phyloP scores from a whole-genome alignment of 2,888 invertebrate genomes.

The Dimorphilus gyrociliatus region DNA sequence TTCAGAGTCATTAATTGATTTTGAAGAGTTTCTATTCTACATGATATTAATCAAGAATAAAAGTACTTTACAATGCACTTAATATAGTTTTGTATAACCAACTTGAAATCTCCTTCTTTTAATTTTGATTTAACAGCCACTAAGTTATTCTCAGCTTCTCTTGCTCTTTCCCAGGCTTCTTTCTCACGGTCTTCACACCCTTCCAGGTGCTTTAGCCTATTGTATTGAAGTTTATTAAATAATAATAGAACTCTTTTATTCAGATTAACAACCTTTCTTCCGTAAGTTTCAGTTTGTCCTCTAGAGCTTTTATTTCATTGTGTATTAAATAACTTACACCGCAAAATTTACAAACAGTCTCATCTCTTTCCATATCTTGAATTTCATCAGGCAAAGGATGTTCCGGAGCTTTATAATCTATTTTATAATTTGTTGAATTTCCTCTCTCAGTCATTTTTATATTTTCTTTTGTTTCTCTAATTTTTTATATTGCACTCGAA shows the following conservation, averaged over 20 bases:
- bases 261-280: slow-evolving; percentile 3
- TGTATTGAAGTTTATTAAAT: slow-evolving; percentile 1
- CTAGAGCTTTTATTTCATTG: slow-evolving; percentile 35
- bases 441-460: too few species aligned
- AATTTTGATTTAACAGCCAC: slow-evolving; percentile 1
- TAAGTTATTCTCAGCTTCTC: slow-evolving; percentile 3
- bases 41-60: too few species aligned
- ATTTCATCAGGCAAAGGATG: slow-evolving; percentile 35
- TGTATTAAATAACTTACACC: slow-evolving; percentile 39
- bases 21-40: too few species aligned
- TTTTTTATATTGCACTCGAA: too few species aligned
- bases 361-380: slow-evolving; percentile 27
- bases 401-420: slow-evolving; percentile 11
- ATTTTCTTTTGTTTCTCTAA: too few species aligned
- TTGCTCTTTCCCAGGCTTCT: too few species aligned
- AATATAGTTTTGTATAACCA: too few species aligned
- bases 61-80: too few species aligned
- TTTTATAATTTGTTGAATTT: too few species aligned
- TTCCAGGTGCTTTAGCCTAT: slow-evolving; percentile 5
- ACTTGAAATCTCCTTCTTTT: slow-evolving; percentile 11
- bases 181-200: slow-evolving; percentile 9
- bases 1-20: too few species aligned
- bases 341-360: slow-evolving; percentile 35
- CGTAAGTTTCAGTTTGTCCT: slow-evolving; percentile 24
- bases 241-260: slow-evolving; percentile 1